These are phyloP conservation scores for Cantharis rustica DNA, from an alignment of 2,888 invertebrate species.

Conservation along the genomic window DNA sequence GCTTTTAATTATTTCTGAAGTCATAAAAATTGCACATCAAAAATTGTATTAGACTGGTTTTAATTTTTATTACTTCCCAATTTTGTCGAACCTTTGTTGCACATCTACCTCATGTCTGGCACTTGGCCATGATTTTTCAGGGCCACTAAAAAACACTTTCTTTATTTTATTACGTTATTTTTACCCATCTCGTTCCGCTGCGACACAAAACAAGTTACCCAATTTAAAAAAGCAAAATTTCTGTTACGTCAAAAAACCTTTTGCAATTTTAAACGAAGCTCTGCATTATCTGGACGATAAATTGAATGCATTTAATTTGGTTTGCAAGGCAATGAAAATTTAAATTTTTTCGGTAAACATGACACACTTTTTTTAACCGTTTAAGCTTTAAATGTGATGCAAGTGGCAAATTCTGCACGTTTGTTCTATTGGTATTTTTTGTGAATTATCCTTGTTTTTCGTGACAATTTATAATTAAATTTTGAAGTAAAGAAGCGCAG, in stretches of 20 bases:
- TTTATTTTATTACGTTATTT: slow-evolving; percentile 19
- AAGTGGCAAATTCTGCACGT: background rate
- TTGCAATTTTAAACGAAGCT: background rate
- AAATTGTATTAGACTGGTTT: slow-evolving; percentile 10
- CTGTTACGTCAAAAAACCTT: background rate
- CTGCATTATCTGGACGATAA: background rate
- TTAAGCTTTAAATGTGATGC: background rate
- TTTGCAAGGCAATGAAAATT: background rate
- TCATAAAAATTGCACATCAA: background rate
- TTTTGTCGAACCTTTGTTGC: slow-evolving; percentile 31
- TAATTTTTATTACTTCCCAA: slow-evolving; percentile 26
- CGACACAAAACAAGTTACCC: background rate
- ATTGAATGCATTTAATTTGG: background rate
- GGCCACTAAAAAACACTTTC: slow-evolving; percentile 32
- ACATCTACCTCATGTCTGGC: slow-evolving; percentile 24
- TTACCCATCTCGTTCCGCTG: slow-evolving; percentile 22
- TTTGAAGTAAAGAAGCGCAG: background rate
- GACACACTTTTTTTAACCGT: background rate
- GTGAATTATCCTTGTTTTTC: background rate
- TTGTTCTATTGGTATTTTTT: background rate
- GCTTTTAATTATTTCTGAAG: background rate
- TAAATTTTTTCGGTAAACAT: background rate
- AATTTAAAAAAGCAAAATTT: background rate
- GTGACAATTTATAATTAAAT: background rate
- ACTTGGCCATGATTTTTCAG: slow-evolving; percentile 32